These are phyloP conservation scores for Tokudaia tokunoshimensis DNA, from an alignment of 2,797 vertebrate species.

Conservation along the genomic window DNA sequence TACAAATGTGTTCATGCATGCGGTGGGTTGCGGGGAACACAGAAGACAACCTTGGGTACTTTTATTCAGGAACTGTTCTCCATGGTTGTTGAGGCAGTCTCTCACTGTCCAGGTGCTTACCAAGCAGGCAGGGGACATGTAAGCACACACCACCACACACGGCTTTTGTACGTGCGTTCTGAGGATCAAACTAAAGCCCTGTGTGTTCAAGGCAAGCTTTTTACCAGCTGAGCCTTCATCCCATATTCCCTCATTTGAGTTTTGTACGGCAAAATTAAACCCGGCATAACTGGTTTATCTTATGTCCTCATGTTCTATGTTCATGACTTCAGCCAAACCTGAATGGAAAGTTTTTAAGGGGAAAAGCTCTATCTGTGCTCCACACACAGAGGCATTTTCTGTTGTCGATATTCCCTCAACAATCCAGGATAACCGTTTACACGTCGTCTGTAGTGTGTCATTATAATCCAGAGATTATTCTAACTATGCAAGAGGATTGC, in stretches of 20 bases:
- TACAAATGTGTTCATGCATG: fast-evolving
- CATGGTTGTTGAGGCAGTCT: neutral
- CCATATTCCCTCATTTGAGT: neutral
- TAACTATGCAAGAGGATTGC: neutral
- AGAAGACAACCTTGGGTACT: neutral
- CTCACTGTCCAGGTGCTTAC: neutral
- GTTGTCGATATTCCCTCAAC: neutral
- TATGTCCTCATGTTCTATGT: neutral
- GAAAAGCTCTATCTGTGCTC: neutral
- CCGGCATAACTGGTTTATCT: neutral
- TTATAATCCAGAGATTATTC: neutral
- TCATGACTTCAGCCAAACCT: neutral
- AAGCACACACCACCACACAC: neutral
- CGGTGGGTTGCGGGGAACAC: fast-evolving
- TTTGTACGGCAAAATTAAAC: neutral
- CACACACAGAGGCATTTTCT: neutral
- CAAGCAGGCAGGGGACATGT: neutral
- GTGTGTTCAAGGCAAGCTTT: neutral
- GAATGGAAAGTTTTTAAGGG: neutral
- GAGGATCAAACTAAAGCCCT: neutral
- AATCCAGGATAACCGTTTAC: neutral
- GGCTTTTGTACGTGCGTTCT: neutral
- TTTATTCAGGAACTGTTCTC: neutral
- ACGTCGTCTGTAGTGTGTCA: neutral
- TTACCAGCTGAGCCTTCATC: neutral